Evolutionary conservation across 2,888 invertebrate species (phyloP).

Genomic region (Sthenelais limicola): DNA sequence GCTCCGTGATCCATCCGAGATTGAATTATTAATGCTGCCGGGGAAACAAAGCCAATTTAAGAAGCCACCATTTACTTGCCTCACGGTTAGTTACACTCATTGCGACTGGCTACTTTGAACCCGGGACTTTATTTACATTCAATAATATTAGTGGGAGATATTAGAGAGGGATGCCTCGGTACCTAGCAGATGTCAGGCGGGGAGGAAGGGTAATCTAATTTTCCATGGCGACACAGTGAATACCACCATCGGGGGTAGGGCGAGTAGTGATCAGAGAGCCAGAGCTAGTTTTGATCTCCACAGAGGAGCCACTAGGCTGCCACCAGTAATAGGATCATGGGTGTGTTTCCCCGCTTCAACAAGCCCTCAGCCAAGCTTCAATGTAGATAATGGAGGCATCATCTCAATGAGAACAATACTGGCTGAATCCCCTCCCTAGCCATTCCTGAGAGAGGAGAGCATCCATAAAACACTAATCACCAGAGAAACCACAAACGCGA

Average conservation of each 20-base stretch:
- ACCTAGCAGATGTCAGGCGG: slow-evolving; percentile 21
- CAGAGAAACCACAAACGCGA: too few relatives aligned
- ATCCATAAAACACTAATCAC: too few relatives aligned
- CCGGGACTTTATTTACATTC: slow-evolving; percentile 23
- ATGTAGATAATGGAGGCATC: too few relatives aligned
- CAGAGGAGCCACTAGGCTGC: background rate
- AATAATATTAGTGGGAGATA: slow-evolving; percentile 18
- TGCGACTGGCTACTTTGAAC: slow-evolving; percentile 18
- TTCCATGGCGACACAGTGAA: too few relatives aligned
- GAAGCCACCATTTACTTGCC: slow-evolving; percentile 7
- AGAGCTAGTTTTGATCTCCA: slow-evolving; percentile 18
- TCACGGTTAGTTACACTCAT: slow-evolving; percentile 19
- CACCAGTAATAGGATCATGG: slow-evolving; percentile 16
- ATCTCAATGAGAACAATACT: too few relatives aligned
- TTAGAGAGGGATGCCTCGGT: background rate
- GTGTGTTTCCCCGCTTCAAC: slow-evolving; percentile 16
- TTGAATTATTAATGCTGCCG: too few relatives aligned
- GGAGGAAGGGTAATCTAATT: slow-evolving; percentile 15
- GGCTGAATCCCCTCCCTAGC: too few relatives aligned
- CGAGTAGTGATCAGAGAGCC: slow-evolving; percentile 8
- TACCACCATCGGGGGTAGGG: background rate
- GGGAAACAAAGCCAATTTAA: background rate
- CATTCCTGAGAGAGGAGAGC: too few relatives aligned
- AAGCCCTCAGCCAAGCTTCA: too few relatives aligned
- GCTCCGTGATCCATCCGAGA: too few relatives aligned